Percentiles rank a stretch among this genome's conserved stretches.
These are phyloP conservation scores for Tiliacea aurago DNA, from an alignment of 2,888 invertebrate species.

Conservation along the genomic window DNA sequence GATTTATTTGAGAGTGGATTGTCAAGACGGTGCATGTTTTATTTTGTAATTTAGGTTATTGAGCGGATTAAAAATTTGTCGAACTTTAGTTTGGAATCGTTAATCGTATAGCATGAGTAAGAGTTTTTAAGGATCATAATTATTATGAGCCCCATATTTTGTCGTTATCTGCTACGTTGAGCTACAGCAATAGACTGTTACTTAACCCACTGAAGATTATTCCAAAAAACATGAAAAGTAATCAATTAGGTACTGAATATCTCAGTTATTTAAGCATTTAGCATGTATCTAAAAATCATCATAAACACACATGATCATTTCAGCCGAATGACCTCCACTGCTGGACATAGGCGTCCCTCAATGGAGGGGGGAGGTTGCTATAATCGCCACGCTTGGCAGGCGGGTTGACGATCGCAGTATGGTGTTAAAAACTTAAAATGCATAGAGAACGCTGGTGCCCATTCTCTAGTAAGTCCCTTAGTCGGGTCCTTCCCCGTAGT, in stretches of 20 bases:
- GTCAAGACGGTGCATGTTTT: constrained; percentile 3
- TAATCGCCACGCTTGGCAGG: too few relatives aligned
- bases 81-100: not conserved
- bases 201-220: not conserved
- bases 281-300: too few relatives aligned
- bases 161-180: not conserved
- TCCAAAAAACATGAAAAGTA: too few relatives aligned
- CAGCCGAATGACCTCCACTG: too few relatives aligned
- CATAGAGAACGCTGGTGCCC: too few relatives aligned
- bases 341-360: too few relatives aligned
- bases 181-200: not conserved
- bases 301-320: not conserved
- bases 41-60: not conserved
- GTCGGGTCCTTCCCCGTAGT: too few relatives aligned
- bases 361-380: too few relatives aligned
- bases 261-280: not conserved
- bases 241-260: not conserved
- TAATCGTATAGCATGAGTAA: not conserved
- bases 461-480: too few relatives aligned
- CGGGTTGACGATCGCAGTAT: too few relatives aligned
- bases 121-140: not conserved
- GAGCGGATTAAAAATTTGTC: rapidly evolving
- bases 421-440: too few relatives aligned
- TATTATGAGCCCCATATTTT: not conserved
- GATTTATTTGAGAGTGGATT: constrained; percentile 8